Conservation (phyloP, 2,113 vertebrate genomes). For the Lates calcarifer region DNA sequence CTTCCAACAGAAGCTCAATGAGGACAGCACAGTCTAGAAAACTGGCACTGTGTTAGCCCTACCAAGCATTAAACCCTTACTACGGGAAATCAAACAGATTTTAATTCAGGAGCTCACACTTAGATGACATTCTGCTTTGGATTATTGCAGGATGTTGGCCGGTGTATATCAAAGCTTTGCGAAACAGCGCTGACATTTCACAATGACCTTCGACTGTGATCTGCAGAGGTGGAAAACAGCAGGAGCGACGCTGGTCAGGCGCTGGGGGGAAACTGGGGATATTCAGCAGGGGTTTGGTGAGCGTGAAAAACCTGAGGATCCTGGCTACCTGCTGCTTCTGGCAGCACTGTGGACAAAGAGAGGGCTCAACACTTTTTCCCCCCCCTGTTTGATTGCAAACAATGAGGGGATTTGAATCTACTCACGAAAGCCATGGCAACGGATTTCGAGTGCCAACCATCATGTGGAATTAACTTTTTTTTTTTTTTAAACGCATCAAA, state of each 20-base stretch:
- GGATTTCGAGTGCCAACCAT: conserved; percentile 60
- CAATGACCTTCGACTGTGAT: conserved; percentile 65
- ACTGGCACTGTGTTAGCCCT: conserved; percentile 28
- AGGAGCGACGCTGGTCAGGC: conserved; percentile 60
- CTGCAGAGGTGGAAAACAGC: conserved; percentile 67
- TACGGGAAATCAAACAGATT: neutral
- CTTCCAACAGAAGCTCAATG: conserved; percentile 15
- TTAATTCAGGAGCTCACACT: neutral
- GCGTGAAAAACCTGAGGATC: conserved; percentile 77
- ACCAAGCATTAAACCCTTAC: neutral
- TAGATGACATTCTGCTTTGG: conserved; percentile 17
- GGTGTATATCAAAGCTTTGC: conserved; percentile 42
- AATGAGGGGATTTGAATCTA: conserved; percentile 79
- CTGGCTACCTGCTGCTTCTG: conserved; percentile 83
- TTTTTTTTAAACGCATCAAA: neutral
- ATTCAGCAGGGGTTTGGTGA: conserved; percentile 46
- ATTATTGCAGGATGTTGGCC: conserved; percentile 52
- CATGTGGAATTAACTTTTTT: conserved; percentile 43
- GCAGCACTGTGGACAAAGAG: conserved; percentile 62
- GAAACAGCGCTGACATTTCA: conserved; percentile 52
- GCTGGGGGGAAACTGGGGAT: conserved; percentile 28
- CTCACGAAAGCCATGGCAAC: conserved; percentile 74
- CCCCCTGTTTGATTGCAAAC: conserved; percentile 76
- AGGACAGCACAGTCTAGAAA: conserved; percentile 10
- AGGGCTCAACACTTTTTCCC: conserved; percentile 63